Evolutionary conservation across 2,888 invertebrate species (phyloP), one percentile per base, ranked within the genome.

Genomic region (Eledona agricola): DNA sequence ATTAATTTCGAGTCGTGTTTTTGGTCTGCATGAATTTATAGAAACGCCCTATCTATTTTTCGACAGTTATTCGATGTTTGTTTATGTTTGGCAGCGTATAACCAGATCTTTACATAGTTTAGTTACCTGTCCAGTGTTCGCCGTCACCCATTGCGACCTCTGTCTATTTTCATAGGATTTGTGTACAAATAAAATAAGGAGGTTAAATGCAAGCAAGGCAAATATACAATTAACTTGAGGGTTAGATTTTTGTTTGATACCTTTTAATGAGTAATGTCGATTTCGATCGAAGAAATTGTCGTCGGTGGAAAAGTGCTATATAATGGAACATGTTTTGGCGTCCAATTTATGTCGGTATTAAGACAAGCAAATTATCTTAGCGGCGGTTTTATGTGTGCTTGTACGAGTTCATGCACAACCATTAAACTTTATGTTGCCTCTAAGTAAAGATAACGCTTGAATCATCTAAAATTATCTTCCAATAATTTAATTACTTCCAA

Each of bases 21-120:
- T 55, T 31, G 55, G 28, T 38, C 45, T 31, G 46, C 55, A 45
- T 50, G 50, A 55, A 55, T 55, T 55, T 55, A 58, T 56, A 47
- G 55, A 58, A 59, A 61, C 56, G 53, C 47, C 59, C 59, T 59
- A 62, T 62, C 54, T 60, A 58, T 63, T 58, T 61, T 58, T 63
- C 59, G 57, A 57, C 62, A 57, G 55, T 55, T 47, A 57, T 59
- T 60, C 46, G 22, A 40, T 63, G 63, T 63, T 63, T 63, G 60
- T 63, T 61, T 61, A 59, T 47, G 50, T 52, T 54, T 32, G 37
- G 45, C 55, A 52, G 47, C 60, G 56, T 61, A 62, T 62, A 55
- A 55, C 50, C 55, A 55, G 55, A 55, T 35, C 45, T 55, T 38
- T 25, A 55, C 55, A 52, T 53, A 55, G 55, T 57, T 59, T 49